Conservation (phyloP, 2,113 vertebrate species). For the Gorsachius goisagi region DNA sequence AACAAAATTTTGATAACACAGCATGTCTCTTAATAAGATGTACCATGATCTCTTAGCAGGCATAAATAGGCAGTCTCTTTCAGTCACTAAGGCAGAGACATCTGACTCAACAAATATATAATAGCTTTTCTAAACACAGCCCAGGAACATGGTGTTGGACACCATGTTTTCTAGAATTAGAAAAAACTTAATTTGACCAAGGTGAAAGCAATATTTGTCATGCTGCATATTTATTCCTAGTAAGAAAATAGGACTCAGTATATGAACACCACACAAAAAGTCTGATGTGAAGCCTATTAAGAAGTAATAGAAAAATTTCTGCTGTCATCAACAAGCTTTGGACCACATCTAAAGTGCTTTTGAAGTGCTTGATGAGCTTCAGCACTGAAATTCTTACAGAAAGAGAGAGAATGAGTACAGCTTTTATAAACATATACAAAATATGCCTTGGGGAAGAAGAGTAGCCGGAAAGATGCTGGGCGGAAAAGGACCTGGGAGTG, state of each 20-base stretch:
- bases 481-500: too few relatives aligned
- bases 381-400: not conserved
- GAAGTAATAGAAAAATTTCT: not conserved
- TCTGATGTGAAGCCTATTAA: not conserved
- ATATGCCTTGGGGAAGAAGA: too few relatives aligned
- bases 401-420: not conserved
- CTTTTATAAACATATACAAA: not conserved
- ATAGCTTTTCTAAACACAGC: not conserved
- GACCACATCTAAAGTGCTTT: not conserved
- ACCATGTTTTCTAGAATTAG: not conserved
- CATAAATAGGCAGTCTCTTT: not conserved
- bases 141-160: not conserved
- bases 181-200: not conserved
- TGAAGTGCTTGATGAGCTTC: not conserved
- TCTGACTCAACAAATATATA: not conserved
- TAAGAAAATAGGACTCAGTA: not conserved
- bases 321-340: not conserved
- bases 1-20: not conserved
- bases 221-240: not conserved
- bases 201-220: not conserved
- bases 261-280: not conserved
- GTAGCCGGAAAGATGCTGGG: too few relatives aligned
- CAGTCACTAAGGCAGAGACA: not conserved
- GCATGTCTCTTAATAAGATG: not conserved
- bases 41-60: not conserved